Evolutionary conservation across 2,888 invertebrate species (phyloP).

Genomic region (Caenorhabditis sp.): DNA sequence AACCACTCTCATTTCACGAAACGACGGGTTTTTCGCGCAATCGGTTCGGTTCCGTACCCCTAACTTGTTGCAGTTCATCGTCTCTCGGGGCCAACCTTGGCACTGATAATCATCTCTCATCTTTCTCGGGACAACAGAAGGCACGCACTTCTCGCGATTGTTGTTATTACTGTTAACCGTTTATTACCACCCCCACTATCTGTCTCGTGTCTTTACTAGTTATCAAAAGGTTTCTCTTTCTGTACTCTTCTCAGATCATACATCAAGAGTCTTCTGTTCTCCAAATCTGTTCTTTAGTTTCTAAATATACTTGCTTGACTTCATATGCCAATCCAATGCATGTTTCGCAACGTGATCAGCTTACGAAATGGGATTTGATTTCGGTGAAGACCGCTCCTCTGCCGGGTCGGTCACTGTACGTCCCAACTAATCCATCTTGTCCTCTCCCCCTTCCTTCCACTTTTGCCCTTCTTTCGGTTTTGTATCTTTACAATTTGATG

Average conservation of each 20-base stretch:
- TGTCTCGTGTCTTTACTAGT: slow-evolving; percentile 8
- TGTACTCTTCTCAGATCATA: too few species aligned
- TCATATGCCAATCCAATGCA: not conserved
- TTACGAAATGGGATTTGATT: not conserved
- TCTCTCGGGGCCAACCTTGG: slow-evolving; percentile 27
- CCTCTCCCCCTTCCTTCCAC: not conserved
- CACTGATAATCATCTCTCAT: slow-evolving; percentile 49
- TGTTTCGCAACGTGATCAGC: slow-evolving; percentile 7
- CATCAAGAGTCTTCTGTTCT: too few species aligned
- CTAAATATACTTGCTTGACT: too few species aligned
- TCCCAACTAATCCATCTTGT: slow-evolving; percentile 1
- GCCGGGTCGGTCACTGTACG: slow-evolving; percentile 9
- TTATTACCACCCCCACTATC: slow-evolving; percentile 38
- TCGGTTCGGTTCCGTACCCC: slow-evolving; percentile 22
- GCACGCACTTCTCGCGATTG: slow-evolving; percentile 25
- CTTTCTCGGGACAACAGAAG: not conserved
- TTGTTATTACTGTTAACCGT: slow-evolving; percentile 44
- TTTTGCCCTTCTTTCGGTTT: not conserved
- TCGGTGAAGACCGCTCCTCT: not conserved
- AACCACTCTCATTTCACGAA: not conserved
- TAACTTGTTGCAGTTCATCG: slow-evolving; percentile 22
- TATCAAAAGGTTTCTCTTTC: not conserved
- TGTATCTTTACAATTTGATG: too few species aligned
- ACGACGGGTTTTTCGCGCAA: slow-evolving; percentile 55
- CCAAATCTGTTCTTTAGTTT: too few species aligned